phyloP scores from a whole-genome alignment of 1,140 invertebrate genomes.

The Lepidurus couesii region DNA sequence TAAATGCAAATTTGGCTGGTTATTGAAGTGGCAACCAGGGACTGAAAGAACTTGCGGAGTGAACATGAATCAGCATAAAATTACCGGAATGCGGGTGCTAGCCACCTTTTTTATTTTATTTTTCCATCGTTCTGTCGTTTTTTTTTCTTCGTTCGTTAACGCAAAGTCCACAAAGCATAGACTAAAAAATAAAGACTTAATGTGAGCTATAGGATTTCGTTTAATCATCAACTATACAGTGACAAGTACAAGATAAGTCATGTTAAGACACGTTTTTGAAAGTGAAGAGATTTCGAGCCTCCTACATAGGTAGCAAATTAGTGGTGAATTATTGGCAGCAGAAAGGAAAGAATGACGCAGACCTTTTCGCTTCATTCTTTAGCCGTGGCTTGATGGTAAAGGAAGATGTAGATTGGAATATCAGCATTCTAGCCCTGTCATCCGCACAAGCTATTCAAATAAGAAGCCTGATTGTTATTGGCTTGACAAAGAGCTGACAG shows the following conservation, averaged over 20 bases:
- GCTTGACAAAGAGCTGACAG: conserved; percentile 7
- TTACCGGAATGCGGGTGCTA: conserved; percentile 3
- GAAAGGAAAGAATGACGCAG: neutral
- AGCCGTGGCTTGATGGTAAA: neutral
- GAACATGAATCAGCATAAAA: conserved; percentile 19
- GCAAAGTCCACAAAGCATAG: neutral
- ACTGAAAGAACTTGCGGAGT: neutral
- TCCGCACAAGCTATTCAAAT: conserved; percentile 18
- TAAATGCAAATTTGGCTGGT: conserved; percentile 17
- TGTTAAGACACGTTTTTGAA: neutral
- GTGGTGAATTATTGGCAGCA: neutral
- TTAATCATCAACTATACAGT: conserved; percentile 10
- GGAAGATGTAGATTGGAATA: conserved; percentile 16
- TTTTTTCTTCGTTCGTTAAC: neutral
- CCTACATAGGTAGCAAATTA: conserved; percentile 4
- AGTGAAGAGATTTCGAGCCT: neutral
- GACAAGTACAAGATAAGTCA: neutral
- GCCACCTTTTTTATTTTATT: neutral
- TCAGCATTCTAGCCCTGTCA: conserved; percentile 13
- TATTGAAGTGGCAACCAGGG: neutral
- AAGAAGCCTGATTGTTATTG: conserved; percentile 16
- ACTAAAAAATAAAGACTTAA: neutral
- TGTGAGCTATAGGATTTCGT: conserved; percentile 15
- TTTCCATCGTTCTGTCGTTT: neutral
- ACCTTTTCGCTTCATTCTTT: neutral